These are phyloP conservation scores for Sitobion miscanthi DNA, from an alignment of 1,140 invertebrate genomes.

Conservation along the genomic window DNA sequence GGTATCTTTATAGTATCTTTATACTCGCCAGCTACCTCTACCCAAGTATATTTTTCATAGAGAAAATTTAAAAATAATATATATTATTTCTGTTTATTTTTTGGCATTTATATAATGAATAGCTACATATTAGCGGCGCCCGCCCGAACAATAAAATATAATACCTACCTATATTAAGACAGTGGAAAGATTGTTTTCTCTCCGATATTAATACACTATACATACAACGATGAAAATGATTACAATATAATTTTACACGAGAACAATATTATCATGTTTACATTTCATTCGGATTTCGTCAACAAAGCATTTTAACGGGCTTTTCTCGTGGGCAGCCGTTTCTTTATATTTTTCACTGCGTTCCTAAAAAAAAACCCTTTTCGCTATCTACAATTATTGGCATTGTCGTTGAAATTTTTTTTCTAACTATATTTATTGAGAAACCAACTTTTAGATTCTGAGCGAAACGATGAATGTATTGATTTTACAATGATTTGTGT, in stretches of 20 bases:
- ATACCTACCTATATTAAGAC: background rate
- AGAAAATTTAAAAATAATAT: background rate
- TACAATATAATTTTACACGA: background rate
- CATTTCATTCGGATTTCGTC: background rate
- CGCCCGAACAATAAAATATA: background rate
- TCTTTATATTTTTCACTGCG: too few relatives aligned
- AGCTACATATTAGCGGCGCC: background rate
- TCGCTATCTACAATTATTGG: too few relatives aligned
- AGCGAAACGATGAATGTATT: too few relatives aligned
- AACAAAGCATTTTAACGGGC: background rate
- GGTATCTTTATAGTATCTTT: too few relatives aligned
- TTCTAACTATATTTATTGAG: too few relatives aligned
- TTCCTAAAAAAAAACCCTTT: too few relatives aligned
- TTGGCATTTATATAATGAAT: background rate
- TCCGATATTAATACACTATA: background rate
- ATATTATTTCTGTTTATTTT: background rate
- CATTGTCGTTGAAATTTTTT: too few relatives aligned
- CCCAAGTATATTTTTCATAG: background rate
- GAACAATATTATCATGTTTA: background rate
- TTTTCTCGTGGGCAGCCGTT: background rate
- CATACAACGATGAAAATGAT: background rate
- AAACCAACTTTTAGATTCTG: too few relatives aligned
- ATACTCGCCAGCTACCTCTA: too few relatives aligned
- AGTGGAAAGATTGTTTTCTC: background rate
- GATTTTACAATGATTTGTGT: too few relatives aligned